Percentiles rank a stretch among this genome's conserved stretches.
Conservation (phyloP, 2,888 invertebrate genomes). For the Tineola bisselliella region DNA sequence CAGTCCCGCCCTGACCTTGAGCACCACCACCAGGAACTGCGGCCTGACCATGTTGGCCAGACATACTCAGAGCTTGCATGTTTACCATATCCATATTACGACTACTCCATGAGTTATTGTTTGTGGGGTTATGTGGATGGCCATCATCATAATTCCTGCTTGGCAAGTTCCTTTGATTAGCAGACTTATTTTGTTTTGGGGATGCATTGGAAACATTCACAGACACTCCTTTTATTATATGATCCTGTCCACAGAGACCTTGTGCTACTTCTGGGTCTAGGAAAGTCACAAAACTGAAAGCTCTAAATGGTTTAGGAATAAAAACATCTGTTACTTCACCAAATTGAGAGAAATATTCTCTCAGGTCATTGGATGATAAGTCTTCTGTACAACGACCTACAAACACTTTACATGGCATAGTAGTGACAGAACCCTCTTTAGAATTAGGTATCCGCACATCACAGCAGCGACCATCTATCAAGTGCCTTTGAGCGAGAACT, state of each 20-base stretch:
- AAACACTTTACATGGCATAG: constrained; percentile 84
- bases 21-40: constrained; percentile 51
- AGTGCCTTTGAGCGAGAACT: constrained; percentile 92
- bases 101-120: constrained; percentile 61
- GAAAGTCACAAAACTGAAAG: constrained; percentile 87
- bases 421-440: constrained; percentile 78
- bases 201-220: constrained; percentile 92
- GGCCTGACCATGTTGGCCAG: constrained; percentile 57
- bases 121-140: constrained; percentile 52
- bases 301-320: constrained; percentile 86
- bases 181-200: constrained; percentile 77
- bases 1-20: constrained; percentile 57
- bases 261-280: constrained; percentile 84
- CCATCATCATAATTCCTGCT: constrained; percentile 58
- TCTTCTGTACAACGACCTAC: constrained; percentile 87
- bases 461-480: constrained; percentile 98
- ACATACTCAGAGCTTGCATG: constrained; percentile 57
- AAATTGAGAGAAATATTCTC: constrained; percentile 82
- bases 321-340: constrained; percentile 89
- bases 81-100: constrained; percentile 63
- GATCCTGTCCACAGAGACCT: constrained; percentile 83
- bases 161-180: constrained; percentile 51
- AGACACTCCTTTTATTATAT: constrained; percentile 85
- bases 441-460: constrained; percentile 99
- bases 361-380: constrained; percentile 79